Base-by-base conservation (phyloP, 2,113 vertebrate genomes). In the Eptatretus burgeri region DNA sequence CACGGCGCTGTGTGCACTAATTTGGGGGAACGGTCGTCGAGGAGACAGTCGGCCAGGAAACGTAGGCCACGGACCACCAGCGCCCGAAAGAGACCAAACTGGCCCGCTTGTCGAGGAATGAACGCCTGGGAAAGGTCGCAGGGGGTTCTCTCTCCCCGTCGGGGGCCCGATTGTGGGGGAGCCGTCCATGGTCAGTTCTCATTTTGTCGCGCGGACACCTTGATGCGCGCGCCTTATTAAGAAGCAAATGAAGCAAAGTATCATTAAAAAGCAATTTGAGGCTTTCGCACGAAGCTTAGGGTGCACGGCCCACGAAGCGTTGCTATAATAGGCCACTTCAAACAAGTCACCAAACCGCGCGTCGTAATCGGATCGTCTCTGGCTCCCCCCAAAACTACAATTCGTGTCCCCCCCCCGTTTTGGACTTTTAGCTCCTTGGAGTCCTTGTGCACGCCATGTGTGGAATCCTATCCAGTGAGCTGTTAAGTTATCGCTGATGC, bases 1-100 rank as follows among this genome's bases (percentile, higher is more conserved):
- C 56, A 60, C 56, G 56, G 56, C 56, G n/a, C n/a, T 60, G 56
- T 60, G 56, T 60, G n/a, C 56, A 17, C 56, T 60, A 60, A 60
- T 60, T n/a, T 60, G 56, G n/a, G 27, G 56, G 56, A 60, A 60
- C 56, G 56, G 56, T 60, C 12, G 56, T 20, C 56, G 56, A 60
- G 56, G n/a, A 60, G 56, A n/a, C 56, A 60, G n/a, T 60, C 56
- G 56, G 56, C n/a, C 16, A 11, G 56, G 56, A 20, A 11, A 2
- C n/a, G 56, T n/a, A 10, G 56, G 12, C 12, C 56, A 20, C 56
- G 56, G 56, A 60, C 56, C 56, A 60, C 56, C 56, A 20, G 56
- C 16, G 12, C 2, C 56, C 20, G 56, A n/a, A 20, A n/a, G n/a
- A 11, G 10, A 11, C 56, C 56, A 17, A 20, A 19, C n/a, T 20